A percentile compares a stretch with the other conserved stretches of the same genome.
Evolutionary conservation across 2,113 vertebrate genomes (phyloP).

Genomic region (Myotis yumanensis): DNA sequence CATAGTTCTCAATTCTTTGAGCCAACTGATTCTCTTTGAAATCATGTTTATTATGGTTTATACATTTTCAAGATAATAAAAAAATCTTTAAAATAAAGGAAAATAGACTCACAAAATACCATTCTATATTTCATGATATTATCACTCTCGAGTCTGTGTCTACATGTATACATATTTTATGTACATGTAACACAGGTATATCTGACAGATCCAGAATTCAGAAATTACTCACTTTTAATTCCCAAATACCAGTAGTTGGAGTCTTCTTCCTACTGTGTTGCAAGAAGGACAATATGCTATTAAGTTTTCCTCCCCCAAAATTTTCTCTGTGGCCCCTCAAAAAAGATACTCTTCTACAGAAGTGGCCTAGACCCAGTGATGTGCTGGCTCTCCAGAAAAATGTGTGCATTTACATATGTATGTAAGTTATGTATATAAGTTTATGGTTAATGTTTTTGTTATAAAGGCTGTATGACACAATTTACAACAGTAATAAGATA

Average conservation of each 20-base stretch:
- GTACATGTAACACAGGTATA: neutral
- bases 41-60: neutral
- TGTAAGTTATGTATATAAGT: neutral
- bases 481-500: conserved; percentile 18
- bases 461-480: neutral
- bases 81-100: neutral
- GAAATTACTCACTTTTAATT: neutral
- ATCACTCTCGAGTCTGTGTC: neutral
- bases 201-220: neutral
- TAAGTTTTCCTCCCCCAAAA: neutral
- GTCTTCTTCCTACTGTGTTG: neutral
- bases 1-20: neutral
- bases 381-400: neutral
- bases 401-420: neutral
- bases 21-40: neutral
- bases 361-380: neutral
- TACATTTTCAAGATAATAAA: neutral
- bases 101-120: neutral
- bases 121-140: neutral
- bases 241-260: neutral
- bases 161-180: neutral
- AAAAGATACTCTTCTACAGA: neutral
- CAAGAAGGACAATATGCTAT: neutral
- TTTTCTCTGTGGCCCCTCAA: neutral
- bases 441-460: neutral